Evolutionary conservation across 2,797 vertebrate species (phyloP), one percentile per base, ranked within the genome.

Genomic region (Gambusia yucatana): DNA sequence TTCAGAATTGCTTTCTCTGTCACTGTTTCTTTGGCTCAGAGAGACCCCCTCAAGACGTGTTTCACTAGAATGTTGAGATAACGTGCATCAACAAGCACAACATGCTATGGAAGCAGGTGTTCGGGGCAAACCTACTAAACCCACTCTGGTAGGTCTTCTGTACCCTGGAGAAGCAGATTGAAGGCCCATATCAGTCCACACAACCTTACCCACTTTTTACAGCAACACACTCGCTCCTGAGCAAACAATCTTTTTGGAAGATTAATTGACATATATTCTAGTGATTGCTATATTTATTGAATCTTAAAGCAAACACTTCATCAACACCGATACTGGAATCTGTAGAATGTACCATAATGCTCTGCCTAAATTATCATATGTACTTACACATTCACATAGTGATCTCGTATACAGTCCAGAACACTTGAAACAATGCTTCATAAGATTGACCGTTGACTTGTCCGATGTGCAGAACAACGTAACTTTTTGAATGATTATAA

Each of bases 11-110:
- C 76, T 87, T 72, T 25, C 59, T 63, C 69, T 6, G 63, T 70
- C 36, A n/a, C 48, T 8, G 65, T 77, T 72, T 78, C 74, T 81
- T 77, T 10, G n/a, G 81, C 81, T 81, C 13, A 0, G 67, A 81
- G 87, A 78, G 28, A 79, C 80, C 85, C 88, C 69, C 75, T 80
- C 81, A 88, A 85, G 59, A 63, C 79, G 48, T 72, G 82, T 63
- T 17, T 30, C 69, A 43, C 73, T 82, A 63, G 71, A 86, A 82
- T 77, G 83, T 28, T 36, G 77, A 59, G 87, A 87, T 87, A 90
- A 88, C 79, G 44, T 39, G 75, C 84, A 88, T 88, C 83, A 88
- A 87, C 87, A 88, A 81, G 77, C 72, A 44, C 76, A 86, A 79
- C 80, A 88, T 70, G 47, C 10, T 77, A 75, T 25, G 67, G 78